Evolutionary conservation across 1,140 invertebrate genomes (phyloP).

Genomic region (Drosophila varians): DNA sequence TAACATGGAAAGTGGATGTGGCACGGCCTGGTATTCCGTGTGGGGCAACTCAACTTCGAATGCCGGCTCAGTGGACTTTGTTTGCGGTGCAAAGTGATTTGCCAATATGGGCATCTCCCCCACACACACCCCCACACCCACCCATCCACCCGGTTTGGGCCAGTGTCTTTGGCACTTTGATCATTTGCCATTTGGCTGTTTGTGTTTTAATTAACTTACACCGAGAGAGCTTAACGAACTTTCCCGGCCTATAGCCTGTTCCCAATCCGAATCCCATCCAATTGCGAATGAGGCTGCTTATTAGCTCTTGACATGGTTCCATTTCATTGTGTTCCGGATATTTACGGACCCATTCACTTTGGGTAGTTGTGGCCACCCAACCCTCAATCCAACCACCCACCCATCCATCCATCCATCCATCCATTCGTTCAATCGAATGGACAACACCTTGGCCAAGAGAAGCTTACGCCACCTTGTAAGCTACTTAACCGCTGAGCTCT

Average conservation of each 20-base stretch:
- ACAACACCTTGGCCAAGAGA: conserved; percentile 33
- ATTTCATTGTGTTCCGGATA: conserved; percentile 9
- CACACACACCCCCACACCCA: too few species aligned
- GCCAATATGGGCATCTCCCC: conserved; percentile 36
- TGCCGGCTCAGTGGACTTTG: conserved; percentile 37
- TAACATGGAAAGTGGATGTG: conserved; percentile 44
- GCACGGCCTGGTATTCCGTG: conserved; percentile 10
- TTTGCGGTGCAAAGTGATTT: conserved; percentile 59
- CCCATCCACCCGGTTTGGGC: conserved; percentile 4
- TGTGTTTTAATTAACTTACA: conserved; percentile 66
- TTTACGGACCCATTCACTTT: conserved; percentile 25
- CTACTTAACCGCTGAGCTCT: conserved; percentile 41
- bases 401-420: background rate
- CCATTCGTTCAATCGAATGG: conserved; percentile 20
- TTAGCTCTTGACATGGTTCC: conserved; percentile 41
- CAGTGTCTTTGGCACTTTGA: conserved; percentile 59
- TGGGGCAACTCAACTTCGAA: conserved; percentile 9
- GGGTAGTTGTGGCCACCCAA: conserved; percentile 1
- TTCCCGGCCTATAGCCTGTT: conserved; percentile 1
- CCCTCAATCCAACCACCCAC: too few species aligned
- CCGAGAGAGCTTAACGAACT: conserved; percentile 56
- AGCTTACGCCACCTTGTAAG: conserved; percentile 41
- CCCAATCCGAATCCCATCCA: conserved; percentile 10
- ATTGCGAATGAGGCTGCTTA: conserved; percentile 27
- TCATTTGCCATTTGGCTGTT: conserved; percentile 59